Base-by-base conservation (phyloP, 2,113 vertebrate species). In the Sinocyclocheilus anshuiensis region DNA sequence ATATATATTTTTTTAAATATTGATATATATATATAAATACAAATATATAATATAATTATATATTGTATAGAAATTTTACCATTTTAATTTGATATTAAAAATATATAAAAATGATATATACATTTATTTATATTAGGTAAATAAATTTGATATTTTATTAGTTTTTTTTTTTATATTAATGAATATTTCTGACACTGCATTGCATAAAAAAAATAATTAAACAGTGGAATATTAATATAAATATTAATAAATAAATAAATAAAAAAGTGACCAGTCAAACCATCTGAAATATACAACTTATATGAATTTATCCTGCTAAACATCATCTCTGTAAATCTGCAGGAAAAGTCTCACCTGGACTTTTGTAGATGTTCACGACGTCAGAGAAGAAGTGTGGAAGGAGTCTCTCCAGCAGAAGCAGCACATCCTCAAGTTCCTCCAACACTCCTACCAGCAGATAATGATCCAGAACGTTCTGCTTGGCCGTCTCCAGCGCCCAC, bases 381-480 rank as follows among this genome's bases (percentile, higher is more conserved):
- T 95, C 96, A 89, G 95, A 95, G 93, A 97, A 97, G 94, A 96
- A 97, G 93, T 97, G 96, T 95, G 96, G 96, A 95, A 97, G 95
- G 88, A 97, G 95, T 94, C 96, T 95, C 93, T 97, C 96, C 91
- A 97, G 92, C 94, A 97, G 94, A 92, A 96, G 96, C 92, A 97
- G 94, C 90, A 96, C 96, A 80, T 97, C 96, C 89, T 97, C 95
- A 90, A 97, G 57, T 93, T 97, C 96, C 89, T 97, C 96, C 65
- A 97, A 93, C 90, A 97, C 96, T 83, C 96, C 96, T 91, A 97
- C 96, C 81, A 97, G 95, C 83, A 97, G 95, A 92, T 96, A 97
- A 93, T 97, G 96, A 90, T 96, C 96, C 89, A 96, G 94, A 89
- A 96, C 95, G 22, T 96, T 96, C 93, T 96, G 88, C 86, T 96